phyloP scores from a whole-genome alignment of 2,113 vertebrate genomes.

The Mastomys natalensis region DNA sequence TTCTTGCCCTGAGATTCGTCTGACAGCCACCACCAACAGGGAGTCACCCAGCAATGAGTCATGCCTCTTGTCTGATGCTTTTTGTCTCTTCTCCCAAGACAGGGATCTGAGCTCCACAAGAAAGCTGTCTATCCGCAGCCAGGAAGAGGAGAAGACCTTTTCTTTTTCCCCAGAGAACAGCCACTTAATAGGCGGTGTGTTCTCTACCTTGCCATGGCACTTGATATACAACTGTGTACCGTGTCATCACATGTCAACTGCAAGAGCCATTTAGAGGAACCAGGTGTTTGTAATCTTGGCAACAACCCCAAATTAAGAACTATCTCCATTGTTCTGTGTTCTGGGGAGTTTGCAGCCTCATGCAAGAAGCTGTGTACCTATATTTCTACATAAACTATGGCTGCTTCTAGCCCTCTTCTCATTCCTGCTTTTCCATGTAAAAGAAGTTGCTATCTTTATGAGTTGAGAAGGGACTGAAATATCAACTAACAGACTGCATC shows the following conservation, averaged over 20 bases:
- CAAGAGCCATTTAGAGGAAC: not conserved
- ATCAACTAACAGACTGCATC: not conserved
- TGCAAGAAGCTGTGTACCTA: not conserved
- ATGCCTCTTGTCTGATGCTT: constrained; percentile 67
- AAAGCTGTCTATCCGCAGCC: not conserved
- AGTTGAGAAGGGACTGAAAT: fast-evolving
- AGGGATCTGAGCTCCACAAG: not conserved
- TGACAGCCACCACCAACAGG: constrained; percentile 79
- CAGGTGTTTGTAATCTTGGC: not conserved
- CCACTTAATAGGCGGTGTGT: not conserved
- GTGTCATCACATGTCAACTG: not conserved
- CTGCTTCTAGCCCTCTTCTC: not conserved
- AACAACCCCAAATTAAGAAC: not conserved
- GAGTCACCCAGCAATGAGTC: constrained; percentile 78
- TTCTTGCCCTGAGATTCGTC: constrained; percentile 59
- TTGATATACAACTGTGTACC: not conserved
- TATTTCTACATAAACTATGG: not conserved
- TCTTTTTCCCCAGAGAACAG: not conserved
- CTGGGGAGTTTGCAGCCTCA: not conserved
- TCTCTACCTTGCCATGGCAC: not conserved
- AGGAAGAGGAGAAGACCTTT: not conserved
- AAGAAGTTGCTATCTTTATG: not conserved
- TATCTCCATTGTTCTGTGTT: not conserved
- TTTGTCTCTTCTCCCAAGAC: not conserved
- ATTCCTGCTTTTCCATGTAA: not conserved